Evolutionary conservation across 2,888 invertebrate genomes (phyloP), one percentile per base, ranked within the genome.

Genomic region (Megaustenia siamemsis): DNA sequence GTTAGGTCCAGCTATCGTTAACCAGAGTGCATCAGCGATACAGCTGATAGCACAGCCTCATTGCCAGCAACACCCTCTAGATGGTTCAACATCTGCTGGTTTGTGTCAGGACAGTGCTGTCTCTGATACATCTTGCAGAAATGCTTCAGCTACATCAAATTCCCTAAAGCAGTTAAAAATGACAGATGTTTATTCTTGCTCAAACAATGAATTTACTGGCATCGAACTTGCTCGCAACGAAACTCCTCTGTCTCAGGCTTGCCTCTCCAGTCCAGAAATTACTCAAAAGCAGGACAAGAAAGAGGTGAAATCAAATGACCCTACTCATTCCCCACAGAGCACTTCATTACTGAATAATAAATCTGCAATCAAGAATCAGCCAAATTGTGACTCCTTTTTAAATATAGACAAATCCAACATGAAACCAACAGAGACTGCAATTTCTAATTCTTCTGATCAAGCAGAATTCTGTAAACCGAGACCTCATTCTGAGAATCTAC

Each of bases 141-240:
- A n/a, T 60, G 35, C 24, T 40, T n/a, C 38, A n/a, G 40, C 60
- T 60, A 40, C 28, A n/a, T 1, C 53, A 12, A 78, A 18, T 63
- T 18, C n/a, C 32, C 10, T 78, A 35, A 78, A 78, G 10, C 76
- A 76, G 45, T 10, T 76, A 63, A 82, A 73, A 63, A 75, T 73
- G 10, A 73, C 73, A 60, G 82, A 73, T 73, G 82, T 82, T 15
- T 63, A 45, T 12, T 73, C 82, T 8, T 73, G 82, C 40, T n/a
- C 56, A 28, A 73, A 32, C 10, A 43, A 56, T 45, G 82, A 82
- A n/a, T 82, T 82, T 60, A 3, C 73, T 12, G 40, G 15, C 2
- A 35, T 63, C n/a, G 60, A 28, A 12, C 53, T 43, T 15, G 0
- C 1, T 1, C 38, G 40, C 38, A 77, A 40, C 63, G 40, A 77